phyloP scores from a whole-genome alignment of 2,113 vertebrate genomes.

The Triplophysa siluroides region DNA sequence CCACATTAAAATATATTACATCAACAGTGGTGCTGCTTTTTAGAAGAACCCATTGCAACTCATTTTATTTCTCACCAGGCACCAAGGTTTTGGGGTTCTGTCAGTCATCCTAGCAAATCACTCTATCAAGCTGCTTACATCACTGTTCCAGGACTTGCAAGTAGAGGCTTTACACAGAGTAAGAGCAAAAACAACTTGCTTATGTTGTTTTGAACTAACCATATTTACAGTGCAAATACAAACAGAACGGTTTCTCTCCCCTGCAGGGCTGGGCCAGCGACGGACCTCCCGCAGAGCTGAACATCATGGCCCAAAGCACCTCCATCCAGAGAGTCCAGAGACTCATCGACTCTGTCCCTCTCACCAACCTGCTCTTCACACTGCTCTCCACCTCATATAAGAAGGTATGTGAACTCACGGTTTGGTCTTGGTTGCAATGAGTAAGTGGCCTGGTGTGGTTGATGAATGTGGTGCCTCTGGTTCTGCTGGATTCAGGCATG shows the following conservation, averaged over 20 bases:
- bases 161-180: slow-evolving; percentile 95
- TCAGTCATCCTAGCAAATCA: slow-evolving; percentile 96
- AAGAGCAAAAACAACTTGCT: slow-evolving; percentile 10
- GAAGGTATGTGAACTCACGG: slow-evolving; percentile 76
- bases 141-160: slow-evolving; percentile 95
- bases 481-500: slow-evolving; percentile 80
- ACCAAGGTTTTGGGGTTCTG: slow-evolving; percentile 95
- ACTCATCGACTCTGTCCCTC: slow-evolving; percentile 93
- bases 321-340: slow-evolving; percentile 96
- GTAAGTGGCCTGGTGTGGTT: not conserved
- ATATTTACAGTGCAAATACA: not conserved
- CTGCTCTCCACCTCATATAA: slow-evolving; percentile 94
- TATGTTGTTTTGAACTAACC: not conserved
- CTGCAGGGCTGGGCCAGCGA: slow-evolving; percentile 88
- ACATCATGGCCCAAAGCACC: slow-evolving; percentile 94
- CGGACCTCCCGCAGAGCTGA: slow-evolving; percentile 92
- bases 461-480: slow-evolving; percentile 5
- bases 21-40: not conserved
- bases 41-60: not conserved
- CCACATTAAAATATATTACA: no score
- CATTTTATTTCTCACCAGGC: slow-evolving; percentile 68
- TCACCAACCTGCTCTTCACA: slow-evolving; percentile 93
- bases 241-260: not conserved
- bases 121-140: slow-evolving; percentile 90
- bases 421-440: not conserved